These are phyloP conservation scores for Semaprochilodus insignis DNA, from an alignment of 2,797 vertebrate genomes.

Conservation along the genomic window DNA sequence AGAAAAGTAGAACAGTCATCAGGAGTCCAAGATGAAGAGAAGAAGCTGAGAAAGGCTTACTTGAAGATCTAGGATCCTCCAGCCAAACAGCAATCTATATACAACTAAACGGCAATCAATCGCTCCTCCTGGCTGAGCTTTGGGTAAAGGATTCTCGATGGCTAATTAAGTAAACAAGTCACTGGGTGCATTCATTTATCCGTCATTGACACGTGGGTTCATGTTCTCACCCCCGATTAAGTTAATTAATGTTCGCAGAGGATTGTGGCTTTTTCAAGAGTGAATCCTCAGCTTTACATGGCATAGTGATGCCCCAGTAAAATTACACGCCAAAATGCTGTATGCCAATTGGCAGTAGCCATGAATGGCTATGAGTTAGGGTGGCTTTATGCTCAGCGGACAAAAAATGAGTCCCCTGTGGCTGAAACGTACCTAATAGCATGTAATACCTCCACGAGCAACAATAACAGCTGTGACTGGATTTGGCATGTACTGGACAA, in stretches of 20 bases:
- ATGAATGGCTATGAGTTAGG: too few relatives aligned
- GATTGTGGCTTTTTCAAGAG: slow-evolving; percentile 30
- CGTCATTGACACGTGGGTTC: slow-evolving; percentile 58
- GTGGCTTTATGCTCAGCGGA: too few relatives aligned
- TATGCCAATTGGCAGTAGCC: background rate
- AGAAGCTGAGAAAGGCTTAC: slow-evolving; percentile 37
- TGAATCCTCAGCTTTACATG: slow-evolving; percentile 15
- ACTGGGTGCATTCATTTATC: slow-evolving; percentile 60
- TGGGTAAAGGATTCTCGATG: slow-evolving; percentile 63
- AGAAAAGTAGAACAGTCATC: slow-evolving; percentile 5
- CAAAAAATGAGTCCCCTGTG: too few relatives aligned
- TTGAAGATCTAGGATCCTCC: slow-evolving; percentile 52
- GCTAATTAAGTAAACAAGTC: slow-evolving; percentile 66
- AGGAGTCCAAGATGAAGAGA: background rate
- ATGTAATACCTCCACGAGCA: too few relatives aligned
- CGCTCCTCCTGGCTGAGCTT: slow-evolving; percentile 52
- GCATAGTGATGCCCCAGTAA: background rate
- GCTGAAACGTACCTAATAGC: too few relatives aligned
- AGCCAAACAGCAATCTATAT: slow-evolving; percentile 63
- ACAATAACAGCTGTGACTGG: too few relatives aligned
- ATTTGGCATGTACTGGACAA: too few relatives aligned
- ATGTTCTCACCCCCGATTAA: slow-evolving; percentile 62
- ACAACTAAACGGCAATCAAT: slow-evolving; percentile 68
- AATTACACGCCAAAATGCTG: background rate
- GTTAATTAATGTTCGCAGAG: slow-evolving; percentile 60